Base-by-base conservation (phyloP, 2,888 invertebrate species). In the Craniophora ligustri region DNA sequence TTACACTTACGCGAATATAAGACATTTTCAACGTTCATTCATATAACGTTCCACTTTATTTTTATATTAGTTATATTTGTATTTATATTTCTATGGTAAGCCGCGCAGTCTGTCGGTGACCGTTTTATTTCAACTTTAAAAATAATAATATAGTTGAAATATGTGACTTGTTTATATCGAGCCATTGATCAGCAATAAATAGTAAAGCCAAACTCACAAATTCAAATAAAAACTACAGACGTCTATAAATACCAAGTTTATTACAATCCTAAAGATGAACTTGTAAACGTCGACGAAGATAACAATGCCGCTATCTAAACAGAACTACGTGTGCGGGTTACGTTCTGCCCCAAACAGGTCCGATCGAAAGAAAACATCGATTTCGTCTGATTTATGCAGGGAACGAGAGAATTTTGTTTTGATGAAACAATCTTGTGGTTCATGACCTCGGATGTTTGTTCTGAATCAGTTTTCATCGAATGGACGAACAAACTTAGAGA, bases 301-400 rank as follows among this genome's bases (percentile, higher is more conserved):
- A 48, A 45, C 34, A 15, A 31, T 28, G 13, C n/a, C 18, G 26
- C 28, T 47, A 40, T 62, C 40, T 45, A 61, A 61, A 67, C 55
- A 64, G 32, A 40, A 30, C 67, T 26, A 30, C 35, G 34, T 18
- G 45, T 41, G 46, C 10, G 10, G 28, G 15, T 51, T 23, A 38
- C 32, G 11, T 60, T 41, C 14, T 26, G 45, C 26, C 40, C 44
- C 23, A 36, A 67, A 54, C 31, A 44, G 26, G 26, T 40, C 15
- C 10, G 40, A 28, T 39, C 34, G 53, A 67, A 53, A 54, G 44
- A 63, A 51, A 63, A 61, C 68, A 67, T 53, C 54, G 54, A 47
- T 60, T 51, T 53, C 42, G 19, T 47, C 10, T 32, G 41, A 30
- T 42, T 42, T 42, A 44, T 44, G 42, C 60, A 38, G 67, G 30